Conservation (phyloP, 2,888 invertebrate species). For the Amitus sp. region DNA sequence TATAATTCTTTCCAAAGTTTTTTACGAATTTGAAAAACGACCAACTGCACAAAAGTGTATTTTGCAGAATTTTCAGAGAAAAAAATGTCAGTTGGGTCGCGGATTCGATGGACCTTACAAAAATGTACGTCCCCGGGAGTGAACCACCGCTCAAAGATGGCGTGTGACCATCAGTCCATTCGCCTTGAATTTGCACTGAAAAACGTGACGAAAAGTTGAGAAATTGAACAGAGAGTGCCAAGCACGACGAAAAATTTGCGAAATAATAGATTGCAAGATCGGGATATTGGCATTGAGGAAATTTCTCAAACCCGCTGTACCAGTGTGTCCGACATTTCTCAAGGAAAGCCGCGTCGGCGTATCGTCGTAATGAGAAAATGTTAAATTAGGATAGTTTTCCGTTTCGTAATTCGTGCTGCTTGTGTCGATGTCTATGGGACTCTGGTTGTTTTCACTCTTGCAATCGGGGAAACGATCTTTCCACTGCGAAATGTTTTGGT, state of each 20-base stretch:
- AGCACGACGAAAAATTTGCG: no score
- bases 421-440: constrained; percentile 25
- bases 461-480: background rate
- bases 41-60: no score
- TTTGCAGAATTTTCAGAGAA: no score
- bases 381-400: background rate
- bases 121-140: no score
- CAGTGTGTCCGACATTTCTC: background rate
- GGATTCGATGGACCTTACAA: no score
- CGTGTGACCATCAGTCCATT: constrained; percentile 62
- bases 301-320: background rate
- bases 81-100: no score
- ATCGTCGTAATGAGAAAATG: background rate
- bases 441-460: constrained; percentile 25
- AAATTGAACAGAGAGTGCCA: no score
- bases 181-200: constrained; percentile 40
- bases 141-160: constrained; percentile 74
- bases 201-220: no score
- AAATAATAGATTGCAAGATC: no score
- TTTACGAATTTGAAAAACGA: no score
- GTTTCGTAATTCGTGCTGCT: background rate
- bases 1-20: no score
- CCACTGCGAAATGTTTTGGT: constrained; percentile 23
- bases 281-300: background rate
- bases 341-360: background rate